These are phyloP conservation scores for Metopolophium dirhodum DNA, from an alignment of 1,140 invertebrate genomes.

Conservation along the genomic window DNA sequence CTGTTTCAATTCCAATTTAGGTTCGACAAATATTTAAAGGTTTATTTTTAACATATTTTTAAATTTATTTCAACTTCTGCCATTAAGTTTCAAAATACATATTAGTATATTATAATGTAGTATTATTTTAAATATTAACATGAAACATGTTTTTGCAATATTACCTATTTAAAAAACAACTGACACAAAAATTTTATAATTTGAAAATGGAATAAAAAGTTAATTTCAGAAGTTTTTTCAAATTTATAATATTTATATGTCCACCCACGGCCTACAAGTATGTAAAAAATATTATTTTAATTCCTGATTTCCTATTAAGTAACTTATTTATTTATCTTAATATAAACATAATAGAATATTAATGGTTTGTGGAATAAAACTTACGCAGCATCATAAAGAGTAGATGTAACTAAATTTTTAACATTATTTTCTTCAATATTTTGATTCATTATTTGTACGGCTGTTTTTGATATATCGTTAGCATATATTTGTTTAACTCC, in stretches of 20 bases:
- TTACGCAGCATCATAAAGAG: conserved; percentile 83
- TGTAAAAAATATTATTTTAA: neutral
- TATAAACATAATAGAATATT: neutral
- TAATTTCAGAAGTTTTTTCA: neutral
- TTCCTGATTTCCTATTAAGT: neutral
- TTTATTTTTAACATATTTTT: neutral
- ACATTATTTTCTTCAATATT: conserved; percentile 86
- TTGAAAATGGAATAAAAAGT: neutral
- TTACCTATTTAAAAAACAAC: neutral
- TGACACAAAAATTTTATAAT: neutral
- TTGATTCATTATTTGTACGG: conserved; percentile 83
- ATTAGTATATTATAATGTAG: neutral
- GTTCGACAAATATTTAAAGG: neutral
- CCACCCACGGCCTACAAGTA: neutral
- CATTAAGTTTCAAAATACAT: neutral
- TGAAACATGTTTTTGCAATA: neutral
- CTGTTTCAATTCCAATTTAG: neutral
- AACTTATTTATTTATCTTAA: neutral
- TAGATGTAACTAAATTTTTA: conserved; percentile 74
- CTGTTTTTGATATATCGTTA: conserved; percentile 90
- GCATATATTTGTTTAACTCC: conserved; percentile 84
- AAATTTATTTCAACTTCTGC: neutral
- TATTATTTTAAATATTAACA: neutral
- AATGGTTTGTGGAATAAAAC: conserved; percentile 59
- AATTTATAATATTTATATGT: neutral